Evolutionary conservation across 2,797 vertebrate genomes (phyloP).

Genomic region (Synanceia verrucosa): DNA sequence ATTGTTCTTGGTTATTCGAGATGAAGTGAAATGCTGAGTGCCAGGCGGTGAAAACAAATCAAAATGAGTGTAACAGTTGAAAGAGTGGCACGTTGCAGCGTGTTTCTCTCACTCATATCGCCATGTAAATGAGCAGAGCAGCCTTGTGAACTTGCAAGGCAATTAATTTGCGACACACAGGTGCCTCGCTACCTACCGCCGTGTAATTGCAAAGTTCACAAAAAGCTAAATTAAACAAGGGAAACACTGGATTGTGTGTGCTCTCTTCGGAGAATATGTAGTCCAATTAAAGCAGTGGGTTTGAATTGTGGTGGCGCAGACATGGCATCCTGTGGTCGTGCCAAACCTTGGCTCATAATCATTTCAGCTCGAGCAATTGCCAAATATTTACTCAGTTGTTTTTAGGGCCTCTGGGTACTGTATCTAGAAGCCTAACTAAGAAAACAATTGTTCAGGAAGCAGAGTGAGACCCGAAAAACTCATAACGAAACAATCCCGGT

Average conservation of each 20-base stretch:
- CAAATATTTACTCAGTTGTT: conserved; percentile 71
- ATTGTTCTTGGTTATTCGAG: conserved; percentile 68
- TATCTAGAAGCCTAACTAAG: conserved; percentile 60
- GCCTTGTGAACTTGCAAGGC: conserved; percentile 57
- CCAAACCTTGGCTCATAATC: conserved; percentile 60
- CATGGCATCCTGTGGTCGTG: conserved; percentile 24
- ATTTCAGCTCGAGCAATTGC: conserved; percentile 57
- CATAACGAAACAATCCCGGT: conserved; percentile 47
- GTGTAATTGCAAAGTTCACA: conserved; percentile 69
- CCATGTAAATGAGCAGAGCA: conserved; percentile 58
- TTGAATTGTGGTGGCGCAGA: conserved; percentile 45
- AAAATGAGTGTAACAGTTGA: conserved; percentile 66
- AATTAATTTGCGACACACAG: conserved; percentile 65
- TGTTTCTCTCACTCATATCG: conserved; percentile 32
- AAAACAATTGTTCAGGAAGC: conserved; percentile 65
- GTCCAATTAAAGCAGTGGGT: conserved; percentile 65
- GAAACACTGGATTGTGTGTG: conserved; percentile 34
- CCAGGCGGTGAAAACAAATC: conserved; percentile 64
- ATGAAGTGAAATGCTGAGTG: conserved; percentile 62
- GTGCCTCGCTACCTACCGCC: conserved; percentile 38
- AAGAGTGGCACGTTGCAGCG: conserved; percentile 52
- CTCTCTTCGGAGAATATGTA: conserved; percentile 61
- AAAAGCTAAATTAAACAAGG: conserved; percentile 64
- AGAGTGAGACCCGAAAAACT: conserved; percentile 44
- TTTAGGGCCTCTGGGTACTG: conserved; percentile 56